Evolutionary conservation across 2,113 vertebrate genomes (phyloP), one percentile per base, ranked within the genome.

Genomic region (Thalassoma bifasciatum): DNA sequence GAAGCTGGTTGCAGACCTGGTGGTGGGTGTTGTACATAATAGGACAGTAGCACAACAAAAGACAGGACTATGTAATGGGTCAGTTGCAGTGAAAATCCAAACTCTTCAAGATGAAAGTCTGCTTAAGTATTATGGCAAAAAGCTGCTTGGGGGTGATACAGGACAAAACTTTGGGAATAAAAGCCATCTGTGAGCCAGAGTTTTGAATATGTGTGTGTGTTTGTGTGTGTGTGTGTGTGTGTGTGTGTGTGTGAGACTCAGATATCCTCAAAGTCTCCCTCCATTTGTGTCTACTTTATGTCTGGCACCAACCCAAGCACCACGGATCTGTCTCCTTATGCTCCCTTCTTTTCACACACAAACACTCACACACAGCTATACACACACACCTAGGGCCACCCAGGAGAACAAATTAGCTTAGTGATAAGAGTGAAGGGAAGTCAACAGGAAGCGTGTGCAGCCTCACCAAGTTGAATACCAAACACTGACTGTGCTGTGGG

Each of bases 261-360:
- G 77, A 68, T 38, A 81, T 83, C 57, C 36, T 59, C 51, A 60
- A 62, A 66, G 73, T 68, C 61, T 79, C 62, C 19, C 37, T 69
- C 66, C 53, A 80, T 87, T 87, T 85, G 84, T 83, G 77, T 77
- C 66, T 70, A 75, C 79, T 83, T 71, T 79, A 59, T 66, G 75
- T 82, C 61, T 87, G 86, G 85, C 82, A 76, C 56, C 26, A 77
- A 24, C 23, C 79, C 83, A 88, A 77, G 70, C 82, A 82, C 50
- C 36, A 79, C 59, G 76, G 72, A 76, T 88, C 82, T 82, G 21
- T 70, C 66, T 87, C 87, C 84, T 83, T 90, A 90, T 87, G 79
- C 65, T 81, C 50, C 36, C 57, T 72, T 66, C 56, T 42, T 58
- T 64, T 62, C 65, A 71, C 53, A 44, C 36, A 56, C 42, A 63